Base-by-base conservation (phyloP, 2,888 invertebrate species). In the Tipula vernalis region DNA sequence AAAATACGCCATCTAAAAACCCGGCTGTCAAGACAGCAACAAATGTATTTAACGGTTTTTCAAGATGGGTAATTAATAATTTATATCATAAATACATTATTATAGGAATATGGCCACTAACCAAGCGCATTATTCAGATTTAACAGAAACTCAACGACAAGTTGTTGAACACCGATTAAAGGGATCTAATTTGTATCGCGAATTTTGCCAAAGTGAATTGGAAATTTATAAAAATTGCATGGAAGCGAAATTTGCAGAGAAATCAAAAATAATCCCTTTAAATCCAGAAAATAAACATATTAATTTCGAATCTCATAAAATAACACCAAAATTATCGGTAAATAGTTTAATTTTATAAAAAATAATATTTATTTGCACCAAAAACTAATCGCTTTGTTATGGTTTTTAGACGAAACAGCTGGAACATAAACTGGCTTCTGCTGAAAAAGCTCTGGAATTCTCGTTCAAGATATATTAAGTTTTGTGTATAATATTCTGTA, bases 401-500 rank as follows among this genome's bases (percentile, higher is more conserved):
- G 39, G 3, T 8, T 36, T 86, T 5, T 51, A 90, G 91, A 91
- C 71, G 88, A 90, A 86, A 3, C 88, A 89, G 15, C 87, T 89
- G 2, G 91, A 91, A 86, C 88, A 88, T 28, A 88, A 89, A 12
- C 88, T 90, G 0, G 89, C 89, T 47, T 87, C 71, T 28, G 71
- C 18, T 8, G 71, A 71, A 28, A 71, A 71, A 71, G 71, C 71
- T 28, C 10, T 71, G 5, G 28, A 18, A 5, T 71, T 28, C 13
- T 71, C 71, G 28, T 71, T 71, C 10, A 71, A 85, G 41, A 87
- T 44, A 12, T 71, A 86, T 28, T 28, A 84, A 85, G 15, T 85
- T 85, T 85, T 2, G 89, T 28, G 84, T 89, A 0, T 71, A 89
- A 87, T 41, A 89, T 88, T 36, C 89, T 89, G 87, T 91, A 91